Conservation (phyloP, 2,797 vertebrate genomes). For the Myotis findleyi region DNA sequence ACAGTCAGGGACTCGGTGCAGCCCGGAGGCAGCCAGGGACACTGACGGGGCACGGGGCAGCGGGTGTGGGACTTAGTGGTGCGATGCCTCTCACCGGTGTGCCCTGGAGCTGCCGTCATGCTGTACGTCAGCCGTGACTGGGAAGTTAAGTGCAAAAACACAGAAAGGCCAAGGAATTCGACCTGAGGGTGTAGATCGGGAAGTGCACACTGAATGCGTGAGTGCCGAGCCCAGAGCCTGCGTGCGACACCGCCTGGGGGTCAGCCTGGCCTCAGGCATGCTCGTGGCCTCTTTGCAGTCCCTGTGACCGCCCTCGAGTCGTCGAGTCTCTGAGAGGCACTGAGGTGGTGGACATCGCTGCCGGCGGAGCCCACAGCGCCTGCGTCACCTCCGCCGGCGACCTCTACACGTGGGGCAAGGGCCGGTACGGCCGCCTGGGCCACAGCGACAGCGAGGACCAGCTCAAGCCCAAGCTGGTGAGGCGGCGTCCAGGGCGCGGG, state of each 20-base stretch:
- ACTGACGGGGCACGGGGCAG: too few relatives aligned
- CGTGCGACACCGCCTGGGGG: not conserved
- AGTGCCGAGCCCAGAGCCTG: not conserved
- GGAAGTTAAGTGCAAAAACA: too few relatives aligned
- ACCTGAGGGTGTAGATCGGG: not conserved
- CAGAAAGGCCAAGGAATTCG: not conserved
- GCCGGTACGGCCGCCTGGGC: slow-evolving; percentile 96
- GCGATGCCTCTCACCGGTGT: too few relatives aligned
- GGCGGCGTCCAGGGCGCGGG: slow-evolving; percentile 55
- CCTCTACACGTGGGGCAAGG: slow-evolving; percentile 99
- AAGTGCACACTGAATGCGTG: not conserved
- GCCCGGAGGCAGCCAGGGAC: too few relatives aligned
- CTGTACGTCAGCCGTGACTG: too few relatives aligned
- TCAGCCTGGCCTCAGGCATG: not conserved
- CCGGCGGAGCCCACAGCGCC: slow-evolving; percentile 97
- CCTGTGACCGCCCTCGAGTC: slow-evolving; percentile 98
- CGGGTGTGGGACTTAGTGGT: too few relatives aligned
- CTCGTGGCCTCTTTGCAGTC: slow-evolving; percentile 87
- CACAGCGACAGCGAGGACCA: slow-evolving; percentile 99
- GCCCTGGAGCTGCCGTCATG: too few relatives aligned
- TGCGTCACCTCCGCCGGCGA: slow-evolving; percentile 97
- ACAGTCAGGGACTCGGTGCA: too few relatives aligned
- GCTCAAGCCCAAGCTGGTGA: slow-evolving; percentile 97
- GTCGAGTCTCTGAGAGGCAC: slow-evolving; percentile 97
- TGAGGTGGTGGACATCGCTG: slow-evolving; percentile 97